These are phyloP conservation scores for Melolontha melolontha DNA, from an alignment of 2,888 invertebrate species.

Conservation along the genomic window DNA sequence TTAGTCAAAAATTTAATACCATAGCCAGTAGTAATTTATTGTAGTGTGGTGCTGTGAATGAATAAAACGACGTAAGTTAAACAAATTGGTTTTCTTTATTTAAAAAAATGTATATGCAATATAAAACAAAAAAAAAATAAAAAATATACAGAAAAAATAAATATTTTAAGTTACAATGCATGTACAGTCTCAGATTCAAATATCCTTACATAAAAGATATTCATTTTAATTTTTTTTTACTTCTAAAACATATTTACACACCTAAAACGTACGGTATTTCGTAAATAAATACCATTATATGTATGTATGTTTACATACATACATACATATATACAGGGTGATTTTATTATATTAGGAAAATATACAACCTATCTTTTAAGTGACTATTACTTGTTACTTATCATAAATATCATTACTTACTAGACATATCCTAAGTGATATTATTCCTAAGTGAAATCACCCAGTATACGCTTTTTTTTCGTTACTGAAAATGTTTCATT, in stretches of 20 bases:
- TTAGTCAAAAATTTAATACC: constrained; percentile 11
- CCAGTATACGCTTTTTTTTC: constrained; percentile 3
- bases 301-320: neutral
- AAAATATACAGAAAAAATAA: constrained; percentile 49
- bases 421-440: neutral
- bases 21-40: constrained; percentile 43
- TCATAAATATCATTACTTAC: too few species aligned
- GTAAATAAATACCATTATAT: neutral
- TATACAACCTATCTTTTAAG: neutral
- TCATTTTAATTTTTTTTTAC: constrained; percentile 13
- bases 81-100: constrained; percentile 51
- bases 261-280: constrained; percentile 11
- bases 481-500: constrained; percentile 16
- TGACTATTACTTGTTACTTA: too few species aligned
- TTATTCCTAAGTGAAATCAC: constrained; percentile 16
- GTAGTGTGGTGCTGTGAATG: constrained; percentile 43
- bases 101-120: constrained; percentile 56
- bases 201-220: constrained; percentile 55
- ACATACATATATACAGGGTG: constrained; percentile 21
- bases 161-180: constrained; percentile 54
- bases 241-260: constrained; percentile 45
- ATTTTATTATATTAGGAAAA: constrained; percentile 22
- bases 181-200: constrained; percentile 62
- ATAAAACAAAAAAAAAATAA: constrained; percentile 56
- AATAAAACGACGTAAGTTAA: constrained; percentile 35